These are phyloP conservation scores for Aviceda subcristata DNA, from an alignment of 2,113 vertebrate species.

Conservation along the genomic window DNA sequence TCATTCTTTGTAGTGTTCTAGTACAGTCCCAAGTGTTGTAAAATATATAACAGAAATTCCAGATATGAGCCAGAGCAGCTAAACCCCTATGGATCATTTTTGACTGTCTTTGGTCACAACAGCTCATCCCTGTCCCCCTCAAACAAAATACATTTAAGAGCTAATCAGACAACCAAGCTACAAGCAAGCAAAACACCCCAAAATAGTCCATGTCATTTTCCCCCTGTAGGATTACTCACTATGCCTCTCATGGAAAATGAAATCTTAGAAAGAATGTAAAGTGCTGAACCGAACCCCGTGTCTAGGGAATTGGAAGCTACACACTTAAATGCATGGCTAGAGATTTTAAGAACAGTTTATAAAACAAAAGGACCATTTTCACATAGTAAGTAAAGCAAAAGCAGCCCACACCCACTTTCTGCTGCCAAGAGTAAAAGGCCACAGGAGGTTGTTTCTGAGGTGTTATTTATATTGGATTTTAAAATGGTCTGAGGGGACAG, in stretches of 20 bases:
- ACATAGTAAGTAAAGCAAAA: neutral
- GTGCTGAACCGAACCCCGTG: neutral
- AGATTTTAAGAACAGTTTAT: neutral
- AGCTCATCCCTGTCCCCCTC: neutral
- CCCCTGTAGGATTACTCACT: neutral
- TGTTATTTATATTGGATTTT: constrained; percentile 60
- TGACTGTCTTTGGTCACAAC: neutral
- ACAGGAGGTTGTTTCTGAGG: constrained; percentile 35
- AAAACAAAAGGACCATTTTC: constrained; percentile 5
- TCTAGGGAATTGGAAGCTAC: neutral
- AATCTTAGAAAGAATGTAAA: neutral
- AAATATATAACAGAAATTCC: neutral
- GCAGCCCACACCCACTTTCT: neutral
- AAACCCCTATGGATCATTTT: neutral
- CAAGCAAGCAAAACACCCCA: neutral
- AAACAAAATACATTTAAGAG: neutral
- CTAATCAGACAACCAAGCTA: neutral
- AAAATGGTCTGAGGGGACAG: constrained; percentile 54
- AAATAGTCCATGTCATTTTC: neutral
- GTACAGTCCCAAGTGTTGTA: neutral
- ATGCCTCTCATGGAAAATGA: neutral
- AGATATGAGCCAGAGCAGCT: neutral
- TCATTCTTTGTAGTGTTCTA: neutral
- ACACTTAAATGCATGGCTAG: neutral
- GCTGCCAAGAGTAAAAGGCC: constrained; percentile 42